Percentiles rank a stretch among this genome's conserved stretches.
Evolutionary conservation across 2,888 invertebrate species (phyloP).

Genomic region (Acanthoscelides obtectus): DNA sequence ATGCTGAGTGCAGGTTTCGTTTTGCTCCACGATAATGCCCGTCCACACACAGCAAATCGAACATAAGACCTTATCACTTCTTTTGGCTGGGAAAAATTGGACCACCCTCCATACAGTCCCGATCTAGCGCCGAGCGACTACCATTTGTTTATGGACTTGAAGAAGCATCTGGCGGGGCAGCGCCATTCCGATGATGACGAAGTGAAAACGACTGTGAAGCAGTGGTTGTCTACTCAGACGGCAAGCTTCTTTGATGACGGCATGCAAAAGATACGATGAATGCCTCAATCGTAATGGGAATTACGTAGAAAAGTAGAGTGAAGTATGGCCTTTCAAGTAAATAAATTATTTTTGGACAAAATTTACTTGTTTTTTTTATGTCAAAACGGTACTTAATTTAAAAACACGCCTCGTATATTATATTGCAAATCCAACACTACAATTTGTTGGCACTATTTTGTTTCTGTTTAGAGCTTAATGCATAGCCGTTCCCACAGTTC

Average conservation of each 20-base stretch:
- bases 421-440: too few species aligned
- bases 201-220: slow-evolving; percentile 1
- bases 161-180: slow-evolving; percentile 3
- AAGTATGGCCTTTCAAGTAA: not conserved
- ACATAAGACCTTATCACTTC: not conserved
- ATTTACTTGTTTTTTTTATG: not conserved
- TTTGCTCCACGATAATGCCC: not conserved
- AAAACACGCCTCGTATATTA: not conserved
- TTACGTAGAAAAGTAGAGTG: slow-evolving; percentile 1
- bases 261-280: slow-evolving; percentile 7
- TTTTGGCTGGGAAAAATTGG: not conserved
- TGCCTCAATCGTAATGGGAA: not conserved
- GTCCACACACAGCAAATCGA: not conserved
- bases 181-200: slow-evolving; percentile 1
- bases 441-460: too few species aligned
- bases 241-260: not conserved
- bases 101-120: slow-evolving; percentile 11
- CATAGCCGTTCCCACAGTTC: too few species aligned
- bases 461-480: too few species aligned
- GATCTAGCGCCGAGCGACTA: slow-evolving; percentile 8
- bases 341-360: not conserved
- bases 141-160: slow-evolving; percentile 35
- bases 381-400: slow-evolving; percentile 2
- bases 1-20: not conserved
- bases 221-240: not conserved